These are phyloP conservation scores for Odontomachus brunneus DNA, from an alignment of 1,140 invertebrate genomes.

Conservation along the genomic window DNA sequence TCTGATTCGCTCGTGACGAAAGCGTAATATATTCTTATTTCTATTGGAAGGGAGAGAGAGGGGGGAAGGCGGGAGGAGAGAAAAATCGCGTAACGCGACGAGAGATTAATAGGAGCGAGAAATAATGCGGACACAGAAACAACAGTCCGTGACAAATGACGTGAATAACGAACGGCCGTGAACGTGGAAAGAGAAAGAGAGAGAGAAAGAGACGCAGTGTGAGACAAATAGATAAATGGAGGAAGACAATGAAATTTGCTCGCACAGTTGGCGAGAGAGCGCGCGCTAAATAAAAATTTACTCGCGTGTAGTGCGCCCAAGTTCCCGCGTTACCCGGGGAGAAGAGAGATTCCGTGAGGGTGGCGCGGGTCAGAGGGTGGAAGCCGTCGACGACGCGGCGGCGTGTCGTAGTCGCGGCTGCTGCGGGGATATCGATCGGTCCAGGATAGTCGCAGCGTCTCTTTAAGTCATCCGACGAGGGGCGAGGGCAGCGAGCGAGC, in stretches of 20 bases:
- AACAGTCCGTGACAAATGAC: not conserved
- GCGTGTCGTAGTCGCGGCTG: conserved; percentile 65
- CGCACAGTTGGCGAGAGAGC: not conserved
- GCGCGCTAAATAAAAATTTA: not conserved
- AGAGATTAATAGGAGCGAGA: too few relatives aligned
- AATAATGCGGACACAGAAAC: too few relatives aligned
- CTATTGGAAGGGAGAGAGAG: too few relatives aligned
- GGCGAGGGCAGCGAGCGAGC: not conserved
- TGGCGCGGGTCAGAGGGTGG: not conserved
- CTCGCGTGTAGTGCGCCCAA: not conserved
- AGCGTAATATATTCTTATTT: too few relatives aligned
- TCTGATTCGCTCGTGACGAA: too few relatives aligned
- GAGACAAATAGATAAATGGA: too few relatives aligned
- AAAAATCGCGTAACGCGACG: too few relatives aligned
- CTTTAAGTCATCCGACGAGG: conserved; percentile 82
- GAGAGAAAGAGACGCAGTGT: too few relatives aligned
- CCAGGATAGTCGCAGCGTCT: conserved; percentile 82
- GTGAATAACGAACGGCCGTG: not conserved
- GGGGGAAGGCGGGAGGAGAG: too few relatives aligned
- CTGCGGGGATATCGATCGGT: conserved; percentile 83
- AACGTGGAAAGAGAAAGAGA: too few relatives aligned
- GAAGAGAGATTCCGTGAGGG: not conserved
- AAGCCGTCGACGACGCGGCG: conserved; percentile 39
- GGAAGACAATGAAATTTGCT: too few relatives aligned
- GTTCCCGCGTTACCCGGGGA: too few relatives aligned